phyloP scores from a whole-genome alignment of 53 echinoderm and acorn worm genomes.

The Holothuria scabra region DNA sequence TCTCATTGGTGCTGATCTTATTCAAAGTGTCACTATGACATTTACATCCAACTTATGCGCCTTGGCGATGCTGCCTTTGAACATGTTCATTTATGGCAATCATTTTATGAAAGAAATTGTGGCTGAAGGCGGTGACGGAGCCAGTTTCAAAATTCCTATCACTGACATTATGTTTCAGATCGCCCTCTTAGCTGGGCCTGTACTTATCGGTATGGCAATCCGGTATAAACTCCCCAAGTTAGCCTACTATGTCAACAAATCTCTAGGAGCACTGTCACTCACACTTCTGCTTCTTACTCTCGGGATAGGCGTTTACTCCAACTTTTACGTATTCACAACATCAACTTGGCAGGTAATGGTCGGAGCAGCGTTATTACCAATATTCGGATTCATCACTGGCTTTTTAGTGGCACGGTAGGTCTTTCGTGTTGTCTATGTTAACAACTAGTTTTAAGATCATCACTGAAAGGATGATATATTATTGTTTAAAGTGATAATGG shows the following conservation, averaged over 20 bases:
- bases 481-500: too few species aligned
- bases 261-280: slow-evolving; percentile 75
- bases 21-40: slow-evolving; percentile 91
- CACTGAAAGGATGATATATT: too few species aligned
- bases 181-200: slow-evolving; percentile 75
- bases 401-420: slow-evolving; percentile 74
- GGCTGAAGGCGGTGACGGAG: slow-evolving; percentile 40
- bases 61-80: slow-evolving; percentile 84
- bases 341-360: slow-evolving; percentile 69
- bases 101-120: slow-evolving; percentile 52
- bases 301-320: slow-evolving; percentile 76
- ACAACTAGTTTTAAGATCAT: too few species aligned
- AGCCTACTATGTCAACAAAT: slow-evolving; percentile 76
- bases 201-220: slow-evolving; percentile 79
- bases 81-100: slow-evolving; percentile 86
- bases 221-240: slow-evolving; percentile 83
- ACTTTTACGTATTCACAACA: slow-evolving; percentile 69
- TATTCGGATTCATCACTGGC: slow-evolving; percentile 81
- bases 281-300: slow-evolving; percentile 70
- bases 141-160: slow-evolving; percentile 74
- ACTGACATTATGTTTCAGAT: slow-evolving; percentile 85
- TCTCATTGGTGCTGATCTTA: slow-evolving; percentile 89
- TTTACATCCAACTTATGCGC: slow-evolving; percentile 81
- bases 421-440: too few species aligned
- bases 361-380: slow-evolving; percentile 80